Evolutionary conservation across 2,113 vertebrate genomes (phyloP).

Genomic region (Tiliqua scincoides): DNA sequence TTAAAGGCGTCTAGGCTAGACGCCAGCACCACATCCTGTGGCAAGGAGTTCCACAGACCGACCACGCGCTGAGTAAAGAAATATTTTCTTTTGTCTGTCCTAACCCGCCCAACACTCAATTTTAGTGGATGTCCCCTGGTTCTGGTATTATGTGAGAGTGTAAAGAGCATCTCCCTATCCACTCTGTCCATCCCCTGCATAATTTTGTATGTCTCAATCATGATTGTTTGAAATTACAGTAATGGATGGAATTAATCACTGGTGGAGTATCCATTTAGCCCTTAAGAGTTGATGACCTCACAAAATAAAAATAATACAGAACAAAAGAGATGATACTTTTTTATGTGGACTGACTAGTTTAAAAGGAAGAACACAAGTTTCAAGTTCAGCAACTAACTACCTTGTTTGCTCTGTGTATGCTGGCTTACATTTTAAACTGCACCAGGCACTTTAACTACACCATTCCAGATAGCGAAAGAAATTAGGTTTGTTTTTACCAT

Average conservation of each 20-base stretch:
- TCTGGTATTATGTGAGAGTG: too few relatives aligned
- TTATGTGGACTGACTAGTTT: not conserved
- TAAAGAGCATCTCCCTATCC: too few relatives aligned
- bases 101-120: too few relatives aligned
- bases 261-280: not conserved
- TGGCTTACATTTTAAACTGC: not conserved
- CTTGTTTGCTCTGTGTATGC: not conserved
- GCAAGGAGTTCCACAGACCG: too few relatives aligned
- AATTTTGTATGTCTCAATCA: too few relatives aligned
- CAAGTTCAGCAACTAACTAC: not conserved
- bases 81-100: too few relatives aligned
- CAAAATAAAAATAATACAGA: not conserved
- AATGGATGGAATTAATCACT: rapidly evolving
- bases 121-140: too few relatives aligned
- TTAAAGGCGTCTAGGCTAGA: too few relatives aligned
- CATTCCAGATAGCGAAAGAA: slow-evolving; percentile 36
- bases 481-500: slow-evolving; percentile 85
- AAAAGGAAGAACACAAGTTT: not conserved
- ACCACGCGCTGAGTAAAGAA: too few relatives aligned
- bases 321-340: not conserved
- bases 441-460: slow-evolving; percentile 8
- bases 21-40: too few relatives aligned
- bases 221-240: slow-evolving; percentile 13
- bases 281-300: not conserved
- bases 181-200: too few relatives aligned